A percentile compares a stretch with the other conserved stretches of the same genome.
Conservation (phyloP, 2,797 vertebrate species). For the Microtus agrestis region DNA sequence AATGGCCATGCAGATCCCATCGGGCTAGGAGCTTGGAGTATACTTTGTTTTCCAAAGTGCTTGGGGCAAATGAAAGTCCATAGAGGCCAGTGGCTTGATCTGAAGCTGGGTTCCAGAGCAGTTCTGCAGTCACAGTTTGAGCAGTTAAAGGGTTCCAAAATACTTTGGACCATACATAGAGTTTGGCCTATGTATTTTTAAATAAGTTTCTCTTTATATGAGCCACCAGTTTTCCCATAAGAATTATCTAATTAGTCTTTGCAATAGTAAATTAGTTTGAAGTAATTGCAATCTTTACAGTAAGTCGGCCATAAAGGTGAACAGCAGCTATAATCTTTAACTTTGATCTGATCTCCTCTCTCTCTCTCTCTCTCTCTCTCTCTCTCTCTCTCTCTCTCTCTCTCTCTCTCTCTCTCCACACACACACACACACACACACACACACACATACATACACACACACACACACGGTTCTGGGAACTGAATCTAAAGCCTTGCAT, state of each 20-base stretch:
- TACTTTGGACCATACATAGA: accelerated
- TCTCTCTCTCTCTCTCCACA: too few species aligned
- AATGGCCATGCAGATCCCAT: accelerated
- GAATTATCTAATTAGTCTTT: background rate
- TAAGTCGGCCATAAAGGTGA: background rate
- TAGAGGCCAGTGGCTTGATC: too few species aligned
- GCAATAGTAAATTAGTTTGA: background rate
- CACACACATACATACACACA: too few species aligned
- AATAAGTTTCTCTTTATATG: background rate
- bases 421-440: too few species aligned
- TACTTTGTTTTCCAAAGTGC: background rate
- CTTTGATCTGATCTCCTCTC: background rate
- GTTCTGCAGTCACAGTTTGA: background rate
- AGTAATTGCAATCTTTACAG: background rate
- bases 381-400: background rate
- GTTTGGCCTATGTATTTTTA: background rate
- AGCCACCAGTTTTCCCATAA: background rate
- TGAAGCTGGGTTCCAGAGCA: accelerated
- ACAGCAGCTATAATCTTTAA: background rate
- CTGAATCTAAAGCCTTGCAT: background rate
- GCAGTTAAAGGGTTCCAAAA: background rate
- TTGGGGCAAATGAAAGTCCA: background rate
- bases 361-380: background rate
- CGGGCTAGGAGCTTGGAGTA: background rate
- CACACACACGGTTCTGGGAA: background rate